phyloP scores from a whole-genome alignment of 2,888 invertebrate species.

The Napeogenes inachia region DNA sequence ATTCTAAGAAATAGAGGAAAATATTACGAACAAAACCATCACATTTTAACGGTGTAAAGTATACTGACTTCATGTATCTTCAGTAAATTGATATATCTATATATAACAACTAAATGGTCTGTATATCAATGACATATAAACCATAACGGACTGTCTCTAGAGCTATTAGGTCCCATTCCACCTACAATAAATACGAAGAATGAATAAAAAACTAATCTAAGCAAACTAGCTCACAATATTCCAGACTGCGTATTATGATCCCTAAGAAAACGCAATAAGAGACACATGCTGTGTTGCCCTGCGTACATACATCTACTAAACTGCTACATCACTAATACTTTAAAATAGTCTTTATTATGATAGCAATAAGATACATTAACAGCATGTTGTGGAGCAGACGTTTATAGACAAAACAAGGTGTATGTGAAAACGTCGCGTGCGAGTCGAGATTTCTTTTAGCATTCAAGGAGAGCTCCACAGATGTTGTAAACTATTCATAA shows the following conservation, averaged over 20 bases:
- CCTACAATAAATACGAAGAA: conserved; percentile 26
- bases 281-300: neutral
- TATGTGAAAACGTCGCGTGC: conserved; percentile 71
- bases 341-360: conserved; percentile 16
- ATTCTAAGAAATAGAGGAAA: no score
- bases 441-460: conserved; percentile 67
- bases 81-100: no score
- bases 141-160: no score
- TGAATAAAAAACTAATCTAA: conserved; percentile 22
- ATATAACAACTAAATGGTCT: no score
- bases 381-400: conserved; percentile 31
- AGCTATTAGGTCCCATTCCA: conserved; percentile 13
- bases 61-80: no score
- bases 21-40: no score
- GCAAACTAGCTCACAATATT: conserved; percentile 16
- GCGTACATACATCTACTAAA: conserved; percentile 9
- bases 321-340: neutral
- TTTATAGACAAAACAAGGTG: conserved; percentile 40
- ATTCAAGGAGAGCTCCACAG: conserved; percentile 56
- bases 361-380: conserved; percentile 16
- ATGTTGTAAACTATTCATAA: conserved; percentile 35
- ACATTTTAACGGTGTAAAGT: no score
- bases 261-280: conserved; percentile 3
- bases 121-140: no score
- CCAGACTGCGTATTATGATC: neutral